A percentile compares a stretch with the other conserved stretches of the same genome.
These are phyloP conservation scores for Leptodactylus fuscus DNA, from an alignment of 2,113 vertebrate species.

Conservation along the genomic window DNA sequence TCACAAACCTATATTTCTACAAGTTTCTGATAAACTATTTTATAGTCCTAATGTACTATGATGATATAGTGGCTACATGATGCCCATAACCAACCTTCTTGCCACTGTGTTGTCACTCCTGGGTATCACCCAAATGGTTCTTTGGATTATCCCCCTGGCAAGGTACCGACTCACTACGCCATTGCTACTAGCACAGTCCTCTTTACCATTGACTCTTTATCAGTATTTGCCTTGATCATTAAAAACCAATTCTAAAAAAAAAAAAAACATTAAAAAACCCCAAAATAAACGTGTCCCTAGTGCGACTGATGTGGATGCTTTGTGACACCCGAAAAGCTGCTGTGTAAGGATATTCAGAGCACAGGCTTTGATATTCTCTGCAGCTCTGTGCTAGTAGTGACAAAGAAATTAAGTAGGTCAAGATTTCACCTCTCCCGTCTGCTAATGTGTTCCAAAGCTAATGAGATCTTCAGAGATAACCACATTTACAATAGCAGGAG, in stretches of 20 bases:
- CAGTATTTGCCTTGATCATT: not conserved
- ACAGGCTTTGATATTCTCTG: constrained; percentile 65
- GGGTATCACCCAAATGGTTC: not conserved
- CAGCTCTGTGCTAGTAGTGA: constrained; percentile 64
- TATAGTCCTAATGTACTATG: not conserved
- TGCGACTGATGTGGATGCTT: constrained; percentile 46
- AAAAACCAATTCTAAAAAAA: not conserved
- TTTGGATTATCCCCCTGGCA: not conserved
- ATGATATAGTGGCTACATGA: not conserved
- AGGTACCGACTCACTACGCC: not conserved
- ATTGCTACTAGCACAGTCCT: not conserved
- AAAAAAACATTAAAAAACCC: too few relatives aligned
- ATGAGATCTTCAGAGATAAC: constrained; percentile 72
- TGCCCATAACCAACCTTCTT: too few relatives aligned
- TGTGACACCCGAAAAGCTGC: constrained; percentile 65
- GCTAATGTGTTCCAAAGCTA: constrained; percentile 70
- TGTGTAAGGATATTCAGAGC: constrained; percentile 69
- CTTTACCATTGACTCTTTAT: not conserved
- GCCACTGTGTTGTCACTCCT: not conserved
- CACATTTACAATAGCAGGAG: constrained; percentile 65
- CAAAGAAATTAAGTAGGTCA: constrained; percentile 70
- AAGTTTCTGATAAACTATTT: not conserved
- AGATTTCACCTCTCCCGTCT: constrained; percentile 65
- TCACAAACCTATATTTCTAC: not conserved
- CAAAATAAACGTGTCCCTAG: not conserved